These are phyloP conservation scores for Cyclopterus lumpus DNA, from an alignment of 2,797 vertebrate genomes.

Conservation along the genomic window DNA sequence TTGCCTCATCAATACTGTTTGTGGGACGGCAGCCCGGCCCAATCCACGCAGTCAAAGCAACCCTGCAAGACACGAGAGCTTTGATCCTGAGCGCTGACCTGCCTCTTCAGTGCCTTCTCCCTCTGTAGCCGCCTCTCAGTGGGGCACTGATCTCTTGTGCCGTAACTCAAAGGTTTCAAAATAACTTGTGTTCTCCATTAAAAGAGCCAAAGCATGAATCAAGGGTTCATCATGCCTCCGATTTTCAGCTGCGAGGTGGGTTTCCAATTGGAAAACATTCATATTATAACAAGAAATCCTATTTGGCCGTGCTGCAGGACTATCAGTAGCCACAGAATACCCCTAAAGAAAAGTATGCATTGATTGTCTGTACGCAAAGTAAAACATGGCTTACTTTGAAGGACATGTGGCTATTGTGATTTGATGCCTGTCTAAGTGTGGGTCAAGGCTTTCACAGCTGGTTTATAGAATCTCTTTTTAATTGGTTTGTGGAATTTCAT, in stretches of 20 bases:
- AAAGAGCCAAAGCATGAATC: conserved; percentile 46
- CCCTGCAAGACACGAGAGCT: conserved; percentile 55
- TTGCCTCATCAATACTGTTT: conserved; percentile 58
- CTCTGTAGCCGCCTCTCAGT: conserved; percentile 31
- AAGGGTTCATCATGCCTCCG: conserved; percentile 31
- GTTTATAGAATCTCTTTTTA: conserved; percentile 83
- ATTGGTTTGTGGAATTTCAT: conserved; percentile 83
- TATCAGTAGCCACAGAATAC: conserved; percentile 25
- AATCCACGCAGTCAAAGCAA: conserved; percentile 45
- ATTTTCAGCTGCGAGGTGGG: conserved; percentile 20
- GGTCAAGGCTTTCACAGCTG: conserved; percentile 80
- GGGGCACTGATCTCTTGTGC: conserved; percentile 44
- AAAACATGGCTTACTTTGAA: conserved; percentile 55
- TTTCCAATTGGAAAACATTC: conserved; percentile 29
- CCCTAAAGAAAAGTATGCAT: conserved; percentile 23
- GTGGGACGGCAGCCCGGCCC: conserved; percentile 24
- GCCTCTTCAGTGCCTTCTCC: conserved; percentile 38
- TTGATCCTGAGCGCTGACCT: conserved; percentile 58
- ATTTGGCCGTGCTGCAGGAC: conserved; percentile 23
- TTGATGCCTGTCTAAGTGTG: conserved; percentile 75
- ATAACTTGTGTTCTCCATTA: conserved; percentile 32
- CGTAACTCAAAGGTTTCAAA: conserved; percentile 57
- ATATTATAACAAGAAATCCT: conserved; percentile 31
- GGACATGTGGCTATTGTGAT: conserved; percentile 60
- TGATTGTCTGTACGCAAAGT: conserved; percentile 30